Percentiles rank a stretch among this genome's conserved stretches.
Evolutionary conservation across 1,140 invertebrate species (phyloP).

Genomic region (Andricus grossulariae): DNA sequence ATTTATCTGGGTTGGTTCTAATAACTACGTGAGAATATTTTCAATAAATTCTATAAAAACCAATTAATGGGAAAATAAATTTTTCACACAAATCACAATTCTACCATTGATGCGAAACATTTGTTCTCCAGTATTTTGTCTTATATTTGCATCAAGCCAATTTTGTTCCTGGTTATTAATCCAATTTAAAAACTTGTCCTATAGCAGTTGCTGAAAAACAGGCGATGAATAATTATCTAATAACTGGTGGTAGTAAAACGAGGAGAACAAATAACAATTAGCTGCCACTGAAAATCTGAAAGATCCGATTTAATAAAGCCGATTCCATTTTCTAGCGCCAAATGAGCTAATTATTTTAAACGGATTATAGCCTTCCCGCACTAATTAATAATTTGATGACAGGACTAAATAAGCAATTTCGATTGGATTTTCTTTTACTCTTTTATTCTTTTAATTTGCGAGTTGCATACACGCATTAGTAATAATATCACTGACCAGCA

Average conservation of each 20-base stretch:
- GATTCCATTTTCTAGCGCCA: not conserved
- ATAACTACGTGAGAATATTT: too few relatives aligned
- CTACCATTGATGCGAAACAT: too few relatives aligned
- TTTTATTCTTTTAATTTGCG: not conserved
- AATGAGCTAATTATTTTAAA: conserved; percentile 19
- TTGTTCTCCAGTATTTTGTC: too few relatives aligned
- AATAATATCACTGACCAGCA: not conserved
- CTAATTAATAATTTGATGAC: conserved; percentile 5
- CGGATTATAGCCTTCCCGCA: not conserved
- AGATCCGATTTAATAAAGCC: conserved; percentile 21
- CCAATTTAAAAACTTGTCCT: not conserved
- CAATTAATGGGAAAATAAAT: too few relatives aligned
- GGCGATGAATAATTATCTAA: conserved; percentile 3
- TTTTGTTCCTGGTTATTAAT: too few relatives aligned
- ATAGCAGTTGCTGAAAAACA: not conserved
- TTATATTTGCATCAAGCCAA: too few relatives aligned
- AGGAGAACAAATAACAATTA: conserved; percentile 15
- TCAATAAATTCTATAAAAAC: too few relatives aligned
- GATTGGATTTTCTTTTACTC: not conserved
- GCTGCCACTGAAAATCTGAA: not conserved
- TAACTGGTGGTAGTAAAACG: not conserved
- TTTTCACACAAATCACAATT: too few relatives aligned
- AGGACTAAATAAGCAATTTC: not conserved
- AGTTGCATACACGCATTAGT: not conserved
- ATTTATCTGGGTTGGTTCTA: too few relatives aligned